A percentile compares a stretch with the other conserved stretches of the same genome.
These are phyloP conservation scores for Silurus aristotelis DNA, from an alignment of 2,797 vertebrate species.

Conservation along the genomic window DNA sequence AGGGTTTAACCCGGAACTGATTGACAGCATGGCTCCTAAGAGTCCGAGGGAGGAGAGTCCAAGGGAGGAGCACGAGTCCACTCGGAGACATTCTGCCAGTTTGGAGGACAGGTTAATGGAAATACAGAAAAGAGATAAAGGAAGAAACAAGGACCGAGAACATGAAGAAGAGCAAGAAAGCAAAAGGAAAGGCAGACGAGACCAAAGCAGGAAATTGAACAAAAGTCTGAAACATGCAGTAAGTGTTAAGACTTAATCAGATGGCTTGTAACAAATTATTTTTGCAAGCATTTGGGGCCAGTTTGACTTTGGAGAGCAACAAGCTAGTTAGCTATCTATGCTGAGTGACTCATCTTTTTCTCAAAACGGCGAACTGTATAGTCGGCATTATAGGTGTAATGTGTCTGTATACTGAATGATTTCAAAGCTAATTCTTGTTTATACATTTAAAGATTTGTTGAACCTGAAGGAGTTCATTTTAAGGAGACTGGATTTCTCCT, in stretches of 20 bases:
- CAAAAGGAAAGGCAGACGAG: constrained; percentile 26
- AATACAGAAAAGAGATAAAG: constrained; percentile 17
- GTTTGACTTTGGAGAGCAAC: no score
- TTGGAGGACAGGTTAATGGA: constrained; percentile 46
- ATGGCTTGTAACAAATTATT: no score
- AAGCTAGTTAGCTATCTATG: no score
- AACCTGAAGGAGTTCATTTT: no score
- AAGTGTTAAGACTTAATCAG: constrained; percentile 30
- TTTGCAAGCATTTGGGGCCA: no score
- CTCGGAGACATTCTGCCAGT: constrained; percentile 62
- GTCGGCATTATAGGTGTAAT: no score
- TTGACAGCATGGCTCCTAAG: constrained; percentile 57
- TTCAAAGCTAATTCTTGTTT: no score
- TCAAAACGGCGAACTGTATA: no score
- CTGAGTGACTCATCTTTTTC: no score
- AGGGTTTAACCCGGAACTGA: constrained; percentile 55
- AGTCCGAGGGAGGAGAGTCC: constrained; percentile 50
- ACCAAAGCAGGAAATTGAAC: constrained; percentile 35
- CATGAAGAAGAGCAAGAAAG: constrained; percentile 30
- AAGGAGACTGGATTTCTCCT: no score
- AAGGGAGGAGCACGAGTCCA: constrained; percentile 66
- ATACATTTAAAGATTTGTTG: no score
- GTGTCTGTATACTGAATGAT: no score
- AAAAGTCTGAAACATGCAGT: constrained; percentile 63
- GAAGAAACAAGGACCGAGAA: constrained; percentile 16